A percentile compares a stretch with the other conserved stretches of the same genome.
Evolutionary conservation across 2,113 vertebrate genomes (phyloP).

Genomic region (Siniperca knerii): DNA sequence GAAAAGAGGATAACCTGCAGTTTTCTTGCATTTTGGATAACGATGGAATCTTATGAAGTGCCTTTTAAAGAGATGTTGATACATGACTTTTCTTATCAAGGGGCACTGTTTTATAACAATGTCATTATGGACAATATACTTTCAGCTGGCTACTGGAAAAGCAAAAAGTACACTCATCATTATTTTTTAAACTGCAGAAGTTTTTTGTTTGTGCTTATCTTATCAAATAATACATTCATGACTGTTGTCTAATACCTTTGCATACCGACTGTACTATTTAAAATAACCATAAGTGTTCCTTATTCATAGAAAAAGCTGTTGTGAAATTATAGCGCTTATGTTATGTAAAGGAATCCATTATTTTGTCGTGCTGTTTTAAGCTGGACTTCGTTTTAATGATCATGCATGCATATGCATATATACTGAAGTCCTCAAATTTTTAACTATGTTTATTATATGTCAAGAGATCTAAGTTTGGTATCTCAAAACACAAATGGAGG

Average conservation of each 20-base stretch:
- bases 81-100: conserved; percentile 58
- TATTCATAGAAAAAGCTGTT: conserved; percentile 38
- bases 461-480: conserved; percentile 9
- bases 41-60: conserved; percentile 73
- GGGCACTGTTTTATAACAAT: conserved; percentile 72
- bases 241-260: conserved; percentile 33
- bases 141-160: conserved; percentile 83
- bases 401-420: conserved; percentile 27
- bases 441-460: conserved; percentile 13
- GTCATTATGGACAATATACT: conserved; percentile 62
- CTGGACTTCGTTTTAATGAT: conserved; percentile 38
- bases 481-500: conserved; percentile 15
- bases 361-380: conserved; percentile 50
- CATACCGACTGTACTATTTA: conserved; percentile 48
- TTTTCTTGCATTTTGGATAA: conserved; percentile 64
- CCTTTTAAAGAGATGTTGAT: conserved; percentile 64
- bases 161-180: conserved; percentile 43
- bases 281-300: conserved; percentile 60
- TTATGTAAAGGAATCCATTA: conserved; percentile 40
- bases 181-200: conserved; percentile 35
- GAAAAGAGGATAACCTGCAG: conserved; percentile 60
- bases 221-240: conserved; percentile 50
- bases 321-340: conserved; percentile 70
- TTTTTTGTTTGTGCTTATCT: conserved; percentile 36
- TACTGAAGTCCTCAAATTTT: conserved; percentile 16